Percentiles rank a stretch among this genome's conserved stretches.
phyloP scores from a whole-genome alignment of 2,888 invertebrate genomes.

The Geophilus truncorum region DNA sequence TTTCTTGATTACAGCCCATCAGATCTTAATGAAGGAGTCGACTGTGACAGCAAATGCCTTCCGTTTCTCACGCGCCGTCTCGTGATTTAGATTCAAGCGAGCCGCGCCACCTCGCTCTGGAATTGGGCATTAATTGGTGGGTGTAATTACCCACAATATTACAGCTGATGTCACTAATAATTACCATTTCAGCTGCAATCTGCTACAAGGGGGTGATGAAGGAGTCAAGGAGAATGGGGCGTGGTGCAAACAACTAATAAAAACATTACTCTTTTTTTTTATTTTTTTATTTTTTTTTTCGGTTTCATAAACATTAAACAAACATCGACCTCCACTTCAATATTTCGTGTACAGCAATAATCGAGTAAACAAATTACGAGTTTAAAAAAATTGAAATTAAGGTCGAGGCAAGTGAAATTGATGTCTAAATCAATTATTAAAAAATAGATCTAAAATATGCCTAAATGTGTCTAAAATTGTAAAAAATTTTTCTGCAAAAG shows the following conservation, averaged over 20 bases:
- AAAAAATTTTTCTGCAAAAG: no score
- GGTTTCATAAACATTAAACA: no score
- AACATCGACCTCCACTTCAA: no score
- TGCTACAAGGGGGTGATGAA: neutral
- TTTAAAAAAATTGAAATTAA: no score
- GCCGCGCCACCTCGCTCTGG: constrained; percentile 7
- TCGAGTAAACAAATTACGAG: no score
- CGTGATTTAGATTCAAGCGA: neutral
- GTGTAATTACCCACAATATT: neutral
- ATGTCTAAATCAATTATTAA: no score
- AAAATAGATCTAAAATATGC: no score
- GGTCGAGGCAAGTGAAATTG: no score
- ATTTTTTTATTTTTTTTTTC: neutral
- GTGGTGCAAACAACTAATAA: neutral
- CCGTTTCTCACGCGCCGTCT: constrained; percentile 16
- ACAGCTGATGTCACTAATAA: neutral
- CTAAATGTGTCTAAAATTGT: no score
- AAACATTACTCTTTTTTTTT: neutral
- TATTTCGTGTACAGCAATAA: no score
- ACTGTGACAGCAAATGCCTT: constrained; percentile 20
- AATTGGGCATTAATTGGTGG: constrained; percentile 20
- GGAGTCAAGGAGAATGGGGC: neutral
- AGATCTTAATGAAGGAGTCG: constrained; percentile 12
- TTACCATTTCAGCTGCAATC: neutral
- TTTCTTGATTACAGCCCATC: constrained; percentile 20